Base-by-base conservation (phyloP, 2,888 invertebrate genomes). In the Trichacis sp. region DNA sequence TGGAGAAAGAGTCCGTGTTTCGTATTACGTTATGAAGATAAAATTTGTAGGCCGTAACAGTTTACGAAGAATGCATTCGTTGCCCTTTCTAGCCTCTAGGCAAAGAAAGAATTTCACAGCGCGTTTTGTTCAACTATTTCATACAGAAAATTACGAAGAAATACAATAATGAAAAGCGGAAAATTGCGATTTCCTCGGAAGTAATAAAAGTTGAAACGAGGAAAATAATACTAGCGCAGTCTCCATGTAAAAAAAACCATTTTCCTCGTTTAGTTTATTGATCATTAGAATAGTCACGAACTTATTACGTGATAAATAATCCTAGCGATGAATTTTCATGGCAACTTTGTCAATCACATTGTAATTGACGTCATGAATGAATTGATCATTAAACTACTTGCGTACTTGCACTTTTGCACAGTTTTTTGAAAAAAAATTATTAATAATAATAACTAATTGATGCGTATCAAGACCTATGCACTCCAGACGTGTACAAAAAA, bases 251-350 rank as follows among this genome's bases (percentile, higher is more conserved):
- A n/a, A n/a, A n/a, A n/a, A n/a, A n/a, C 5, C 29, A 18, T 33
- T 29, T 53, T 33, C 53, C 19, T 53, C 33, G 53, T 53, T 30
- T 45, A 43, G 20, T 29, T 33, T 43, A 29, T n/a, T 36, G 33
- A 33, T n/a, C n/a, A 9, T 33, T 33, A 33, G n/a, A 9, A 6
- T 9, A 9, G n/a, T 11, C n/a, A 33, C 9, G n/a, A 11, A 33
- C 2, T 33, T 5, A 33, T 33, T 33, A n/a, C 33, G 33, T 9
- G 2, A 33, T 33, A 33, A 33, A 33, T n/a, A 33, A 33, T 33
- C 33, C 24, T 24, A 24, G 8, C 24, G 3, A 24, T 24, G 24
- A n/a, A n/a, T 24, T 24, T 24, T 24, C 24, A 24, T 24, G 24
- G 24, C 4, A 24, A 24, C 8, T 24, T 24, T 8, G 8, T 24